Evolutionary conservation across 1,140 invertebrate genomes (phyloP), one percentile per base, ranked within the genome.

Genomic region (Mizuhopecten yessoensis): DNA sequence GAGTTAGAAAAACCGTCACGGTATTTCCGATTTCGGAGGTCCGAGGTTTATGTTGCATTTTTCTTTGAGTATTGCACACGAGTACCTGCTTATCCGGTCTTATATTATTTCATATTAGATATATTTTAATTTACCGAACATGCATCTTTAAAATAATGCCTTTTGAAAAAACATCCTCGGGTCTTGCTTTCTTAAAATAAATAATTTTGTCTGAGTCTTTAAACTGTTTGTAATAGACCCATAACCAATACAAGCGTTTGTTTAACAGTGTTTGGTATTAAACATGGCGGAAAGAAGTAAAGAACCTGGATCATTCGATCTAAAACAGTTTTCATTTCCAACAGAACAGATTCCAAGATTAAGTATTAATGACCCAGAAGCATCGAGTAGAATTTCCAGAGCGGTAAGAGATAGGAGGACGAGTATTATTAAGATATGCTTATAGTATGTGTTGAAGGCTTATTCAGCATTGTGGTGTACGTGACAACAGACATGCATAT

Each of bases 331-430:
- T 87, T 87, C 88, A 34, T 95, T 95, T 90, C 86, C 92, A 15
- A 90, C 93, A 49, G 92, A 95, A 29, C 86, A 90, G 9, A 92
- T 95, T 49, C 95, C 95, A 0, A 94, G 94, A 92, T 90, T 95
- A 20, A 92, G 92, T 86, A 93, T 92, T 90, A 75, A 90, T 17
- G 94, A 95, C 86, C 93, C 93, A 42, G 91, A 93, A 91, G 94
- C 93, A 34, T 92, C 94, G 34, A 91, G 92, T 33, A 87, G 94
- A n/a, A 95, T 95, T 45, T 87, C 91, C 87, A 92, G 93, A 45
- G 93, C 92, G 90, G 94, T 95, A 93, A 89, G 49, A 92, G 34
- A 87, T 90, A n/a, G 20, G 7, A 39, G n/a, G 39, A 17, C 34
- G 15, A 90, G 86, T 90, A 23, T 86, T 29, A 86, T 34, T 87